A percentile compares a stretch with the other conserved stretches of the same genome.
phyloP scores from a whole-genome alignment of 37 sponge, comb jelly and placozoan genomes.

The Eunapius fragilis region DNA sequence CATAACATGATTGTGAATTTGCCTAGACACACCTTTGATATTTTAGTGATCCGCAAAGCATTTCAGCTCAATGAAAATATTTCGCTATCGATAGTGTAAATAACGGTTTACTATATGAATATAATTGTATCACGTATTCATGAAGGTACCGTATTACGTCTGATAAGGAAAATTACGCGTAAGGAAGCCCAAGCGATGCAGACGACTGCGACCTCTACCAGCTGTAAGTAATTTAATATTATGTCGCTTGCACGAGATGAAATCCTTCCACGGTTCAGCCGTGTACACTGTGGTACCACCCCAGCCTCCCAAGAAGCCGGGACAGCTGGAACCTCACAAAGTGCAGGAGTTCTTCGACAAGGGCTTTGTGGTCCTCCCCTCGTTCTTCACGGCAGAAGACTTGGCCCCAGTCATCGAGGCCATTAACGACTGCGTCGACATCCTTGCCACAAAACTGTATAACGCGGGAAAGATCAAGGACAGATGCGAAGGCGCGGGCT shows the following conservation, averaged over 20 bases:
- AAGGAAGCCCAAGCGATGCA: no score
- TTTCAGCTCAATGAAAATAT: no score
- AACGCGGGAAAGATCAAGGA: slow-evolving; percentile 61
- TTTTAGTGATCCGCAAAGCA: no score
- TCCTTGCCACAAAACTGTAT: slow-evolving; percentile 71
- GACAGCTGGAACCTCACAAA: slow-evolving; percentile 66
- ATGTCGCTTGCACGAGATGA: neutral
- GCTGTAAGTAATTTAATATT: neutral
- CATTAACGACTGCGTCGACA: slow-evolving; percentile 65
- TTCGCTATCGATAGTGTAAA: no score
- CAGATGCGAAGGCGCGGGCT: slow-evolving; percentile 66
- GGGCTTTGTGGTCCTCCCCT: slow-evolving; percentile 71
- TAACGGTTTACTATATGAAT: no score
- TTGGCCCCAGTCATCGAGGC: slow-evolving; percentile 66
- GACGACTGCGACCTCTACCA: neutral
- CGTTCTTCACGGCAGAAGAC: slow-evolving; percentile 75
- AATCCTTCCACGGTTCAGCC: slow-evolving; percentile 10
- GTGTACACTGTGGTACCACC: slow-evolving; percentile 70
- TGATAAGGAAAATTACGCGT: no score
- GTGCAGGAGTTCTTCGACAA: slow-evolving; percentile 80
- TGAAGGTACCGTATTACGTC: no score
- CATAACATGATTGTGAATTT: no score
- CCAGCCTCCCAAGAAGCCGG: slow-evolving; percentile 70
- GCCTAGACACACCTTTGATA: no score
- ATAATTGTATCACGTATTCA: no score